phyloP scores from a whole-genome alignment of 2,888 invertebrate species.

The Neocrepidodera transversa region DNA sequence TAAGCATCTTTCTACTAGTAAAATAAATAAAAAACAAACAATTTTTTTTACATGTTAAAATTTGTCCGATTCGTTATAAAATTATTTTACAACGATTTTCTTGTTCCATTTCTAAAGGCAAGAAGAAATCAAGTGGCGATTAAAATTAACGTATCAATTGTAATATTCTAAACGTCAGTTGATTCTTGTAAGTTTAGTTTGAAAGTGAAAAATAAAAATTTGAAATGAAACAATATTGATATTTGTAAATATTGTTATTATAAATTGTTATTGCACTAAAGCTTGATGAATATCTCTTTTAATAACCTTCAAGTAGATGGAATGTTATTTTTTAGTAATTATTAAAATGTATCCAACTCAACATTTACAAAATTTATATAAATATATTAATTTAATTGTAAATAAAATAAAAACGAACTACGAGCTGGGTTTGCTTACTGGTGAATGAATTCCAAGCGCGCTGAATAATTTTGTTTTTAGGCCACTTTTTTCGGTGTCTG shows the following conservation, averaged over 20 bases:
- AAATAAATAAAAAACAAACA: too few relatives aligned
- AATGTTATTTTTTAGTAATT: constrained; percentile 27
- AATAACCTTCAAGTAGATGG: constrained; percentile 12
- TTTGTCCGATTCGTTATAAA: too few relatives aligned
- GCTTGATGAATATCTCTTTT: constrained; percentile 1
- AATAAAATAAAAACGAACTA: constrained; percentile 42
- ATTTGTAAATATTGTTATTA: not conserved
- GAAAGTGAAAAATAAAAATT: too few relatives aligned
- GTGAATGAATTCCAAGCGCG: constrained; percentile 82
- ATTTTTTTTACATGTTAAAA: too few relatives aligned
- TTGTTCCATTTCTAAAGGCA: too few relatives aligned
- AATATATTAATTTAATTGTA: constrained; percentile 1
- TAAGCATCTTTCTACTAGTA: too few relatives aligned
- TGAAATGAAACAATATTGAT: too few relatives aligned
- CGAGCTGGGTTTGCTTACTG: constrained; percentile 58
- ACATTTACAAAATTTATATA: constrained; percentile 15
- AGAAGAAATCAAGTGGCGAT: too few relatives aligned
- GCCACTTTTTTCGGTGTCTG: constrained; percentile 75
- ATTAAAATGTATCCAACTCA: constrained; percentile 1
- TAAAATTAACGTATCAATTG: too few relatives aligned
- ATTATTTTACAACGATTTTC: too few relatives aligned
- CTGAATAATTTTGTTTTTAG: constrained; percentile 86
- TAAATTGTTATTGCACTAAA: constrained; percentile 22
- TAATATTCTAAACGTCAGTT: too few relatives aligned
- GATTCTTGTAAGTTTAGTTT: too few relatives aligned